These are phyloP conservation scores for Aegithalos caudatus DNA, from an alignment of 2,113 vertebrate genomes.

Conservation along the genomic window DNA sequence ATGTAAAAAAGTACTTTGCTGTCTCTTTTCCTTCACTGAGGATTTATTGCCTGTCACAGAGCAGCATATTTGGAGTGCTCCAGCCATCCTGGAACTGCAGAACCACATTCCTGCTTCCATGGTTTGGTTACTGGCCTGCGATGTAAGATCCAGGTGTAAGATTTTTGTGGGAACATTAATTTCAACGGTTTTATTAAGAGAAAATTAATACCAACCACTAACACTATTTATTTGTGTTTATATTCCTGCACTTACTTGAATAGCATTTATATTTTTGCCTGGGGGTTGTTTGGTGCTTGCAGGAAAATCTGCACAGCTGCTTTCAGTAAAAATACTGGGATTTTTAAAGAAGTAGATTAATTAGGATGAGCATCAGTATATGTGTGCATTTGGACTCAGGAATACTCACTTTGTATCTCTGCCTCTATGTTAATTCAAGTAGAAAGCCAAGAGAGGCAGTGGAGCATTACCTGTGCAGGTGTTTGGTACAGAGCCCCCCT, in stretches of 20 bases:
- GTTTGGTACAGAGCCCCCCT: not conserved
- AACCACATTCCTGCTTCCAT: not conserved
- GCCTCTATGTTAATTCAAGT: not conserved
- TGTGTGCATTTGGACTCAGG: not conserved
- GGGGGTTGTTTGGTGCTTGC: not conserved
- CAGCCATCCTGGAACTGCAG: not conserved
- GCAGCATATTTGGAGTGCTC: not conserved
- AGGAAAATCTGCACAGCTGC: not conserved
- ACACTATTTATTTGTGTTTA: not conserved
- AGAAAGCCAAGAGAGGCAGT: not conserved
- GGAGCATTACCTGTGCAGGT: not conserved
- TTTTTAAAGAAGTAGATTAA: not conserved
- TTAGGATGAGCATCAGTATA: not conserved
- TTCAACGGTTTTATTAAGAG: not conserved
- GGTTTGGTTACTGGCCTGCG: not conserved
- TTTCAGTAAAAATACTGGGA: not conserved
- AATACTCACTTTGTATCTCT: not conserved
- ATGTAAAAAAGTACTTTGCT: not conserved
- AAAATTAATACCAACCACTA: too few relatives aligned
- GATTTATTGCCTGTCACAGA: not conserved
- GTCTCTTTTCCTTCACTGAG: not conserved
- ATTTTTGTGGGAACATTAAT: not conserved
- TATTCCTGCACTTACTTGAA: not conserved
- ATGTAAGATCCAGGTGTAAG: not conserved
- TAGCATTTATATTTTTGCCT: not conserved